A percentile compares a stretch with the other conserved stretches of the same genome.
Conservation (phyloP, 2,888 invertebrate genomes). For the Drosophila macrospina region DNA sequence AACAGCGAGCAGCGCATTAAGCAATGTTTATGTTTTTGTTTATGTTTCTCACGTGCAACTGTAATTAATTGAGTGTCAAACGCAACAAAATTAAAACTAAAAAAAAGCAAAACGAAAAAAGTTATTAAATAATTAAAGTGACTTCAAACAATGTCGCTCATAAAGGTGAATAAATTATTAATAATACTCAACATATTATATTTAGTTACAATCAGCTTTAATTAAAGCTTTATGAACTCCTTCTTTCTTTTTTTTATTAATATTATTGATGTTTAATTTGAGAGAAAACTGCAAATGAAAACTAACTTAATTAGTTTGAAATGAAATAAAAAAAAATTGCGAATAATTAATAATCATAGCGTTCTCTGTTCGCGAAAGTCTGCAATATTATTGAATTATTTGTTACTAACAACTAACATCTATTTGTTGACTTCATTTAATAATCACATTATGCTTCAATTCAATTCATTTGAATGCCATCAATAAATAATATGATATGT, state of each 20-base stretch:
- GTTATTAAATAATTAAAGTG: conserved; percentile 25
- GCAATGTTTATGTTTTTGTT: conserved; percentile 39
- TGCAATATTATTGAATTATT: not conserved
- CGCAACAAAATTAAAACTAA: not conserved
- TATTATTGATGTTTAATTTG: not conserved
- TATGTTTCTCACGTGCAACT: conserved; percentile 30
- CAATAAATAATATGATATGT: not conserved
- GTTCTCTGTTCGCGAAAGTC: not conserved
- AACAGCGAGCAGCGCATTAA: too few species aligned
- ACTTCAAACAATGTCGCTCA: conserved; percentile 37
- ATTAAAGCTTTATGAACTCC: too few species aligned
- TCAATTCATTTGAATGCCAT: not conserved
- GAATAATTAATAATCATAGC: not conserved
- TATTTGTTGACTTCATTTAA: not conserved
- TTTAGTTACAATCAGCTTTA: conserved; percentile 1
- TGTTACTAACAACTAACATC: too few species aligned
- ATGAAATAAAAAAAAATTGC: too few species aligned
- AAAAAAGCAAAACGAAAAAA: conserved; percentile 2
- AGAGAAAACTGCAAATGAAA: too few species aligned
- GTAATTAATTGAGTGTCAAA: conserved; percentile 54
- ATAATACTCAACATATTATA: not conserved
- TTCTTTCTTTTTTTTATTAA: not conserved
- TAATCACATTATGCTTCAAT: not conserved
- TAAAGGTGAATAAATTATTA: conserved; percentile 50
- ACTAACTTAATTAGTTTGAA: too few species aligned